These are phyloP conservation scores for Cepaea nemoralis DNA, from an alignment of 1,140 invertebrate species.

Conservation along the genomic window DNA sequence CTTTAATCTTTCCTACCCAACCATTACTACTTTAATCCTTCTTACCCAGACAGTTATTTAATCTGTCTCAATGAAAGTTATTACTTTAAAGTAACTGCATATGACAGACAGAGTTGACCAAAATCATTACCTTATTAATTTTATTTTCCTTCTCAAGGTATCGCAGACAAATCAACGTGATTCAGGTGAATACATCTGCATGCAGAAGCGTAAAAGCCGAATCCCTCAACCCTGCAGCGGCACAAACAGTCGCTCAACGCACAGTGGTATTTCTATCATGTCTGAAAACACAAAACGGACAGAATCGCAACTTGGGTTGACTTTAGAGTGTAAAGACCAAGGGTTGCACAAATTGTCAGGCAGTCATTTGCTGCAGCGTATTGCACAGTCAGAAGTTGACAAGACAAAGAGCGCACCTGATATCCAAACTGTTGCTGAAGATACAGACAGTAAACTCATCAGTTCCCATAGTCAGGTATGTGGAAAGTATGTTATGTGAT, in stretches of 20 bases:
- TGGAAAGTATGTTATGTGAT: too few relatives aligned
- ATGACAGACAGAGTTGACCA: too few relatives aligned
- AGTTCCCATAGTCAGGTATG: too few relatives aligned
- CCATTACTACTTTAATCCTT: too few relatives aligned
- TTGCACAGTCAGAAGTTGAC: neutral
- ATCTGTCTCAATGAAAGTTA: too few relatives aligned
- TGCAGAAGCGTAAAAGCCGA: neutral
- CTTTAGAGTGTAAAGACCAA: neutral
- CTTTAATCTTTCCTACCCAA: too few relatives aligned
- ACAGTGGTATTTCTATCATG: neutral
- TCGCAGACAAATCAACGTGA: neutral
- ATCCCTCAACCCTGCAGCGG: neutral
- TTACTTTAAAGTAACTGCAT: too few relatives aligned
- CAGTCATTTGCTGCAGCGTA: neutral
- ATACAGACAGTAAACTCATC: too few relatives aligned
- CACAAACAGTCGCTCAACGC: neutral
- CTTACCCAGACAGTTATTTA: too few relatives aligned
- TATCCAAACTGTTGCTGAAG: too few relatives aligned
- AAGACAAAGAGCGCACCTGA: neutral
- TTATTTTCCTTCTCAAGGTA: too few relatives aligned
- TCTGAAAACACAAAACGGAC: neutral
- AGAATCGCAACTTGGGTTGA: neutral
- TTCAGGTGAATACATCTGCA: neutral
- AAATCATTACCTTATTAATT: too few relatives aligned
- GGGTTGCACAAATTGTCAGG: neutral